Conservation (phyloP, 35 echinoderm and acorn worm genomes). For the Lytechinus pictus region DNA sequence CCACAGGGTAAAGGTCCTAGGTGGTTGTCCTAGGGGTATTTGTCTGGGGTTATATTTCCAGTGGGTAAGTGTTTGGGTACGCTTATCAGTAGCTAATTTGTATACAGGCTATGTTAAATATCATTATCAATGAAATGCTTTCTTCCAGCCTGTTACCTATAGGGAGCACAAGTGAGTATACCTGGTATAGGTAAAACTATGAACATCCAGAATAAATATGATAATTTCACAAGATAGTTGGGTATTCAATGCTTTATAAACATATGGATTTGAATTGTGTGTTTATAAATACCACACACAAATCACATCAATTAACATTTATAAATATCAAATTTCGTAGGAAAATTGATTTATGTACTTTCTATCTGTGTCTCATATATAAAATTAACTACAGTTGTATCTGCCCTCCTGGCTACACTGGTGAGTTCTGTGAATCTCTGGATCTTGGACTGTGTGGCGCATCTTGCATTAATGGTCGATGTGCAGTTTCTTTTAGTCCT, state of each 20-base stretch:
- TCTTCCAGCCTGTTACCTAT: not conserved
- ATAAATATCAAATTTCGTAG: not conserved
- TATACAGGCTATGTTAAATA: too few species aligned
- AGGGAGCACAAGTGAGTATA: too few species aligned
- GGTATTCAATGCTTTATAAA: not conserved
- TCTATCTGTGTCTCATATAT: not conserved
- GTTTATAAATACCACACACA: too few species aligned
- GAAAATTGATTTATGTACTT: not conserved
- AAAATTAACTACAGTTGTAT: not conserved
- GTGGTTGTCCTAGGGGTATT: too few species aligned
- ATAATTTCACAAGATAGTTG: not conserved
- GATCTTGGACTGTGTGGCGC: slow-evolving; percentile 1
- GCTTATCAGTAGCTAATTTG: too few species aligned
- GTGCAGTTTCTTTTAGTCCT: not conserved
- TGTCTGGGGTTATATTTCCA: too few species aligned
- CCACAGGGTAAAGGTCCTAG: too few species aligned
- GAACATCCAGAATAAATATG: not conserved
- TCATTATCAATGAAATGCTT: not conserved
- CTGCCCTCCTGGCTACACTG: not conserved
- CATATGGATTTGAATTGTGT: too few species aligned
- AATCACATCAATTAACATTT: not conserved
- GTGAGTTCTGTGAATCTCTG: not conserved
- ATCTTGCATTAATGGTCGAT: not conserved
- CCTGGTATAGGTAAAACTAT: not conserved
- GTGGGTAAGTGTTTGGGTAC: too few species aligned